Base-by-base conservation (phyloP, 2,797 vertebrate species). In the Lacerta bilineata region DNA sequence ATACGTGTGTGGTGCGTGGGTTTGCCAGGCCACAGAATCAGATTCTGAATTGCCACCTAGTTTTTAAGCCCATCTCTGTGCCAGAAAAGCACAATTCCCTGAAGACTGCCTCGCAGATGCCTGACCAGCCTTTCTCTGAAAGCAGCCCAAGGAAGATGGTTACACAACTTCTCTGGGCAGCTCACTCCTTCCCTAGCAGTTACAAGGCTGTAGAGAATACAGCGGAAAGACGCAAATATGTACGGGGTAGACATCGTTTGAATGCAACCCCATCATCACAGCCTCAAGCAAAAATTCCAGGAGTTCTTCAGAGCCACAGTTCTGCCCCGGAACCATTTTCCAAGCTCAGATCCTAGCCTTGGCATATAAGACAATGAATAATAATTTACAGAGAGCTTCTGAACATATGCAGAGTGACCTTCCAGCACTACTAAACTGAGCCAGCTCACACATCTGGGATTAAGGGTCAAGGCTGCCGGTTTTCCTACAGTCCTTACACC, bases 161-260 rank as follows among this genome's bases (percentile, higher is more conserved):
- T 75, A 80, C 61, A 80, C 78, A 85, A 66, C n/a, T 80, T 80
- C 43, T 59, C 25, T 55, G 50, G 17, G n/a, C n/a, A 55, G n/a
- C 41, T n/a, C 23, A 27, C 29, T 36, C 11, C 20, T 64, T 36
- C 6, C 23, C 77, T 27, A 33, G 55, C 39, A 64, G 15, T 36
- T 66, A 36, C n/a, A 23, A 39, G n/a, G 39, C 59, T 29, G 0
- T 8, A 18, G 8, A 27, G 23, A 72, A n/a, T 10, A 66, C 68
- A 29, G 66, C 10, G 6, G 23, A 43, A 25, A 6, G 55, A 64
- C n/a, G 33, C 17, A 20, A 2, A 50, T 55, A 29, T 8, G 36
- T n/a, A 41, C 10, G 43, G 36, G 39, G 39, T 20, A 4, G 18
- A 8, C 39, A 8, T 68, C 39, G 8, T 15, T 25, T 41, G 17